These are phyloP conservation scores for Drosophila teissieri DNA, from an alignment of 1,140 invertebrate genomes.

Conservation along the genomic window DNA sequence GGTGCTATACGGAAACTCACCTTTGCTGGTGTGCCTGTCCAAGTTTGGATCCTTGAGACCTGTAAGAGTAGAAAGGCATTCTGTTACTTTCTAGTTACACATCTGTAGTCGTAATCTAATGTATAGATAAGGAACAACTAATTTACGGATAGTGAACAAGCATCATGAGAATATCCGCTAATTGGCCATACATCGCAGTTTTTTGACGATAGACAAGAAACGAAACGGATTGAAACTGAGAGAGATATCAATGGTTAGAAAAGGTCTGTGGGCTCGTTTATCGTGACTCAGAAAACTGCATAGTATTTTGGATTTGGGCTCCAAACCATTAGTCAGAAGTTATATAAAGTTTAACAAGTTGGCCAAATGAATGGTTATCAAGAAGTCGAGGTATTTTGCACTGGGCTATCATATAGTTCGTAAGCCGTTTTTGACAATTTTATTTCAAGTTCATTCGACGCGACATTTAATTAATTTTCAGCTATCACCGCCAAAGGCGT, in stretches of 20 bases:
- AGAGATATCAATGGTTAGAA: no score
- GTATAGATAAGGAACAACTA: no score
- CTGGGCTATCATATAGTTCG: constrained; percentile 3
- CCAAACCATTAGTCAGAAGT: no score
- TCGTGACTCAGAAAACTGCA: no score
- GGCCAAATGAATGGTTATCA: background rate
- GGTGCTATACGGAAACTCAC: constrained; percentile 35
- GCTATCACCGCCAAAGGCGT: constrained; percentile 67
- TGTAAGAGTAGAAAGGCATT: constrained; percentile 41
- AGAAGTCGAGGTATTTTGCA: constrained; percentile 11
- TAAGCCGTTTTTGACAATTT: constrained; percentile 39
- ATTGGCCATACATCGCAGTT: no score
- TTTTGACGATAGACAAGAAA: no score
- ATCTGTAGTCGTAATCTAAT: background rate
- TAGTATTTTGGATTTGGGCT: no score
- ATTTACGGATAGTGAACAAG: no score
- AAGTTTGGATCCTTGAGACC: constrained; percentile 79
- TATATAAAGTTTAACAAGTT: no score
- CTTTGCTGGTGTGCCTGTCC: constrained; percentile 78
- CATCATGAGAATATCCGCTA: no score
- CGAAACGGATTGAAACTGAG: no score
- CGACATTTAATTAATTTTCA: constrained; percentile 73
- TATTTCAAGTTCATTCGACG: constrained; percentile 64
- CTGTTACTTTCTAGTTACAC: constrained; percentile 31
- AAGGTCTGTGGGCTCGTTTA: no score